phyloP scores from a whole-genome alignment of 2,888 invertebrate genomes.

The Protophormia terraenovae region DNA sequence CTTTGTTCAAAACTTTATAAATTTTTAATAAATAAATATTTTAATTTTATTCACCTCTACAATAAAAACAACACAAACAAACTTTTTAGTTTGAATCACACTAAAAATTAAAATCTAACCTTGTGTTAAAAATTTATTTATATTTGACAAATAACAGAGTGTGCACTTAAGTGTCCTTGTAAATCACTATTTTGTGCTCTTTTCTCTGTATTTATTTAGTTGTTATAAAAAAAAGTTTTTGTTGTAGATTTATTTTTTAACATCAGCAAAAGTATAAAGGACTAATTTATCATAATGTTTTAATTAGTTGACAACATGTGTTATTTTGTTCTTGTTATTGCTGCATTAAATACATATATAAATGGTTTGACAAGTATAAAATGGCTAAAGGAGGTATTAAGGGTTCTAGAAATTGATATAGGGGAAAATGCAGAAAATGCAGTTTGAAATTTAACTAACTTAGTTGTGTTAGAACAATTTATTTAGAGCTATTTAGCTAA shows the following conservation, averaged over 20 bases:
- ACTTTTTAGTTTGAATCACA: neutral
- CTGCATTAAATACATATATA: neutral
- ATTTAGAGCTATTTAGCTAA: no score
- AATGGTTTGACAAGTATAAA: neutral
- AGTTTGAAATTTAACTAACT: no score
- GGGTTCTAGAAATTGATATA: neutral
- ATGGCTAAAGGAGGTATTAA: neutral
- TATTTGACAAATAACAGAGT: conserved; percentile 21
- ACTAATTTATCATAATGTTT: conserved; percentile 44
- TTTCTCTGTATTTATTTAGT: conserved; percentile 9
- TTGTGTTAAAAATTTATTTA: conserved; percentile 34
- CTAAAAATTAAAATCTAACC: conserved; percentile 36
- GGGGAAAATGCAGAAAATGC: no score
- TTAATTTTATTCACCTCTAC: neutral
- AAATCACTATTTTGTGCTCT: conserved; percentile 10
- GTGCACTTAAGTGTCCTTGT: conserved; percentile 34
- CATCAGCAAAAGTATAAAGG: neutral
- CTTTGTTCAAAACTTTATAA: neutral
- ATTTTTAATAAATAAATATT: neutral
- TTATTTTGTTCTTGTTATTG: neutral
- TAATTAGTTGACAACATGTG: conserved; percentile 58
- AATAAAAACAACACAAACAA: neutral
- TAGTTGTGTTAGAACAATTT: no score
- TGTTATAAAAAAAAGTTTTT: neutral
- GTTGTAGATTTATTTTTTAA: neutral